Evolutionary conservation across 2,888 invertebrate species (phyloP).

Genomic region (Cyclophora albipunctata): DNA sequence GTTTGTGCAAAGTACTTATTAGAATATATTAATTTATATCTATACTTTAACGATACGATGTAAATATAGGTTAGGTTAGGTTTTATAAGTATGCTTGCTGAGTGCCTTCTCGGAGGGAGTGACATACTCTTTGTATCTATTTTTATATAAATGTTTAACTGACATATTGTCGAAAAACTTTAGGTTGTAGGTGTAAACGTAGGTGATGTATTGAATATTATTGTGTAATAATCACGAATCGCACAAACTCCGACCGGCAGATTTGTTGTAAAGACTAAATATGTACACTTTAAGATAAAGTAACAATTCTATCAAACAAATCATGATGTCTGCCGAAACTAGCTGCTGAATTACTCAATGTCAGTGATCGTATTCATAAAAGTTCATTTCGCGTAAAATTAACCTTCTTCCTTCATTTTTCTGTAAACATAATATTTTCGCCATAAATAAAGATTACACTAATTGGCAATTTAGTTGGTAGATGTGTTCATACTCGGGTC

Average conservation of each 20-base stretch:
- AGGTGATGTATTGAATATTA: constrained; percentile 28
- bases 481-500: too few relatives aligned
- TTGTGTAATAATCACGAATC: constrained; percentile 17
- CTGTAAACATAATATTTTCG: too few relatives aligned
- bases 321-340: too few relatives aligned
- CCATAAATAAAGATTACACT: too few relatives aligned
- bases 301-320: too few relatives aligned
- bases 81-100: constrained; percentile 23
- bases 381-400: too few relatives aligned
- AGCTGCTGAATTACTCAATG: too few relatives aligned
- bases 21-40: constrained; percentile 72
- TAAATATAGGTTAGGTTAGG: constrained; percentile 58
- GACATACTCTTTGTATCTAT: constrained; percentile 51
- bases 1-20: constrained; percentile 75
- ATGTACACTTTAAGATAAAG: too few relatives aligned
- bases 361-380: too few relatives aligned
- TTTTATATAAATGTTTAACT: constrained; percentile 65
- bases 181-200: constrained; percentile 43
- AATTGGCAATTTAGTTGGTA: too few relatives aligned
- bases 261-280: too few relatives aligned
- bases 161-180: constrained; percentile 68
- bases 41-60: constrained; percentile 58
- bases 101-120: constrained; percentile 30
- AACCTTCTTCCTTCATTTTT: too few relatives aligned
- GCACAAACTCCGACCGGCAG: constrained; percentile 10